Evolutionary conservation across 2,797 vertebrate genomes (phyloP).

Genomic region (Balearica regulorum): DNA sequence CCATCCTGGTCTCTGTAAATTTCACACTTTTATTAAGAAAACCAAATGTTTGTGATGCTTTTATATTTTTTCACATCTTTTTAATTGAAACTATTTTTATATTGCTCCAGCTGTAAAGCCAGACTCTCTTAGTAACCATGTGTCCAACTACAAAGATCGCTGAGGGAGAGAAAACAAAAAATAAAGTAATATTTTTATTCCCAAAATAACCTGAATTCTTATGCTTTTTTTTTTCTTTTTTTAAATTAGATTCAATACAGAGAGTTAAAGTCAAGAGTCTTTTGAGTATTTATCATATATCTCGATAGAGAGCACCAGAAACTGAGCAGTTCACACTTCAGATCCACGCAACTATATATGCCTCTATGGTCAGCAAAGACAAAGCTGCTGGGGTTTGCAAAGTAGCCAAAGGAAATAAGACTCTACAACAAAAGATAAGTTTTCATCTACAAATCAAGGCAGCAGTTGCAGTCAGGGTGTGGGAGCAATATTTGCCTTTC

Average conservation of each 20-base stretch:
- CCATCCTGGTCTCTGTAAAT: background rate
- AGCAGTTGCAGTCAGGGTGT: background rate
- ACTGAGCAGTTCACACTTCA: background rate
- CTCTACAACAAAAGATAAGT: background rate
- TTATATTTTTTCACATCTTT: conserved; percentile 30
- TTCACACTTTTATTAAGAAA: conserved; percentile 8
- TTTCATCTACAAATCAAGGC: background rate
- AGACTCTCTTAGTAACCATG: conserved; percentile 37
- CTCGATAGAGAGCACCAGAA: background rate
- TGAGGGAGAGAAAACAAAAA: background rate
- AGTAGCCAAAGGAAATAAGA: background rate
- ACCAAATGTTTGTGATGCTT: background rate
- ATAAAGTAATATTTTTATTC: background rate
- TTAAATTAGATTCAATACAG: background rate
- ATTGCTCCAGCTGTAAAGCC: conserved; percentile 47
- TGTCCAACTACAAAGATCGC: conserved; percentile 8
- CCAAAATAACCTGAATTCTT: conserved; percentile 23
- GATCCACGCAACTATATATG: fast-evolving
- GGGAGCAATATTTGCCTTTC: background rate
- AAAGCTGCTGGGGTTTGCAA: background rate
- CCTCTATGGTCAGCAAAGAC: background rate
- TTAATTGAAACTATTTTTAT: conserved; percentile 61
- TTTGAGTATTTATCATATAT: background rate
- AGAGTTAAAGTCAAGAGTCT: background rate
- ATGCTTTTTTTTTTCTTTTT: background rate